phyloP scores from a whole-genome alignment of 2,888 invertebrate species.

The Aphrophora alni region DNA sequence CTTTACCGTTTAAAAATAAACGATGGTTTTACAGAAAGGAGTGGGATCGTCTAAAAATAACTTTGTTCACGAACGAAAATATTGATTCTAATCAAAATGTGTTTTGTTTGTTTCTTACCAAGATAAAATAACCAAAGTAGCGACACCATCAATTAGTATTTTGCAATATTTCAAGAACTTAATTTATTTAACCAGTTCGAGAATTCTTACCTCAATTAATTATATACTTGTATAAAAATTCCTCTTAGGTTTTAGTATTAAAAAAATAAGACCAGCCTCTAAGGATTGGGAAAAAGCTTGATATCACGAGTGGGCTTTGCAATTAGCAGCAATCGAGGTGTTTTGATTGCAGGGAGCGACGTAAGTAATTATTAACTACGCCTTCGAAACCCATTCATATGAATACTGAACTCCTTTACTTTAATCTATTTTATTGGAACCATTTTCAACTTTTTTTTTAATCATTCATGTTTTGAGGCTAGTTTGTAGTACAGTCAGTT shows the following conservation, averaged over 20 bases:
- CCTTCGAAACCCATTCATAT: background rate
- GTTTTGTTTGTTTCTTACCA: no score
- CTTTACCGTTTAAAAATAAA: no score
- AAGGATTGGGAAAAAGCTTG: background rate
- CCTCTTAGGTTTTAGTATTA: background rate
- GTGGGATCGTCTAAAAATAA: no score
- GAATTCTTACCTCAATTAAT: background rate
- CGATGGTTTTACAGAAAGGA: no score
- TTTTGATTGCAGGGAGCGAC: background rate
- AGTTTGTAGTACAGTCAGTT: background rate
- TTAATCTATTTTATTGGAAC: conserved; percentile 33
- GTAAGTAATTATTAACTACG: background rate
- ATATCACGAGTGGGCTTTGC: background rate
- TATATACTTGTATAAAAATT: background rate
- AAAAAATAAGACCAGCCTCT: background rate
- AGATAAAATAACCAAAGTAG: no score
- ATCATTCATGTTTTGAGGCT: background rate
- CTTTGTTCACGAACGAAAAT: no score
- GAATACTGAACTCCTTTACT: conserved; percentile 8
- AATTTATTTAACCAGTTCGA: no score
- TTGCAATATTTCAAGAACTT: no score
- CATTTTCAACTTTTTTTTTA: conserved; percentile 17
- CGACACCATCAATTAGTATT: no score
- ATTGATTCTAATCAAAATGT: no score
- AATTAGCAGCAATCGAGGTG: background rate